These are phyloP conservation scores for Pherbina coryleti DNA, from an alignment of 2,888 invertebrate genomes.

Conservation along the genomic window DNA sequence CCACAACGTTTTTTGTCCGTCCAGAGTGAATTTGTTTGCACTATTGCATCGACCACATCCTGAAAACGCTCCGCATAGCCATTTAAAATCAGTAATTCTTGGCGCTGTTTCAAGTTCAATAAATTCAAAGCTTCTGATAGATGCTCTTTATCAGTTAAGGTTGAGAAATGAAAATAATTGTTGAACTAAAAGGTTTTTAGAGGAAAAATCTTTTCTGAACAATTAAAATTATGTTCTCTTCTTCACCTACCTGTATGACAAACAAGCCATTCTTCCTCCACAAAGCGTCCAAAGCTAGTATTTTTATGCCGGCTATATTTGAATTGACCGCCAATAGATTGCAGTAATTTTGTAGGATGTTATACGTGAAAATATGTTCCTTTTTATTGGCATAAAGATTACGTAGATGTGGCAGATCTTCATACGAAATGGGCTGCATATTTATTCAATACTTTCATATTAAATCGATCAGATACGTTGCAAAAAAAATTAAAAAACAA, in stretches of 20 bases:
- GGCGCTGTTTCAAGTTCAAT: not conserved
- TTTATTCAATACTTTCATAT: not conserved
- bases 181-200: not conserved
- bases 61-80: not conserved
- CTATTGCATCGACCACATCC: not conserved
- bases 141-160: not conserved
- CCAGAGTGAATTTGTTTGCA: not conserved
- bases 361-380: not conserved
- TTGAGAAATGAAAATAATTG: not conserved
- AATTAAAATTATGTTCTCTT: not conserved
- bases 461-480: not conserved
- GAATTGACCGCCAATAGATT: not conserved
- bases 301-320: not conserved
- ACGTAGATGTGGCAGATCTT: not conserved
- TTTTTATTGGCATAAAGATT: not conserved
- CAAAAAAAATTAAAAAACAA: not conserved
- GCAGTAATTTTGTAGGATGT: not conserved
- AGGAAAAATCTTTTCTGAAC: not conserved
- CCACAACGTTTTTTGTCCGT: not conserved
- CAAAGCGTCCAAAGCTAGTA: not conserved
- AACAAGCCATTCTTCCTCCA: not conserved
- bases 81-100: not conserved
- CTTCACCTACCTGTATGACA: not conserved
- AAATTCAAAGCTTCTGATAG: not conserved
- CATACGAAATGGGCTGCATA: not conserved